These are phyloP conservation scores for Diarsia rubi DNA, from an alignment of 2,888 invertebrate species.

Conservation along the genomic window DNA sequence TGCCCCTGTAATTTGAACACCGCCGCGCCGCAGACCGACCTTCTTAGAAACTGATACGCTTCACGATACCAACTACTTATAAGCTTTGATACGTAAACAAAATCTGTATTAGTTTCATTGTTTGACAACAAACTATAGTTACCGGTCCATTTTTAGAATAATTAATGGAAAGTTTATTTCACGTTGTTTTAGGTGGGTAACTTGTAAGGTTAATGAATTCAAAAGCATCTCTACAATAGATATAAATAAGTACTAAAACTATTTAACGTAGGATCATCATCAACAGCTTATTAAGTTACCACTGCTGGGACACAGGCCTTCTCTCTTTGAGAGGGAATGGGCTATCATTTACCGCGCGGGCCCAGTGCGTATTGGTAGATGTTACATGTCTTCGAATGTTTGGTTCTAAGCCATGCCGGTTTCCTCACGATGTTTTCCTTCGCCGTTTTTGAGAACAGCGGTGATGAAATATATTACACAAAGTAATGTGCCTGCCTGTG, in stretches of 20 bases:
- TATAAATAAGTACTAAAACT: background rate
- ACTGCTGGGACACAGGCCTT: too few species aligned
- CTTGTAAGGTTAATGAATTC: background rate
- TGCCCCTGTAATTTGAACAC: conserved; percentile 86
- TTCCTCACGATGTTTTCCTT: too few species aligned
- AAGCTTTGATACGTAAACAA: conserved; percentile 71
- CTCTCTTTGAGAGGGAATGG: too few species aligned
- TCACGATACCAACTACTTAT: conserved; percentile 69
- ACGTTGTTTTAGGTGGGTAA: background rate
- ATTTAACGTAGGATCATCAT: background rate
- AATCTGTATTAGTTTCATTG: conserved; percentile 45
- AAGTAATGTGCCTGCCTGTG: too few species aligned
- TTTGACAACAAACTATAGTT: conserved; percentile 22
- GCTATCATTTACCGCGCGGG: too few species aligned
- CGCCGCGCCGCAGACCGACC: conserved; percentile 68
- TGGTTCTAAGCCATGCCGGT: too few species aligned
- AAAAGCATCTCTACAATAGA: background rate
- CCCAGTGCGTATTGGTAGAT: too few species aligned
- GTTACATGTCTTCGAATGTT: too few species aligned
- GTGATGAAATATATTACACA: too few species aligned
- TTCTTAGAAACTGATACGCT: conserved; percentile 79
- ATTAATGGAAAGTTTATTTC: background rate
- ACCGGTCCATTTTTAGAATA: background rate
- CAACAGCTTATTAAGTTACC: too few species aligned
- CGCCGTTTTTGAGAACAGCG: too few species aligned